Conservation (phyloP, 2,888 invertebrate genomes). For the Apodemia zela region DNA sequence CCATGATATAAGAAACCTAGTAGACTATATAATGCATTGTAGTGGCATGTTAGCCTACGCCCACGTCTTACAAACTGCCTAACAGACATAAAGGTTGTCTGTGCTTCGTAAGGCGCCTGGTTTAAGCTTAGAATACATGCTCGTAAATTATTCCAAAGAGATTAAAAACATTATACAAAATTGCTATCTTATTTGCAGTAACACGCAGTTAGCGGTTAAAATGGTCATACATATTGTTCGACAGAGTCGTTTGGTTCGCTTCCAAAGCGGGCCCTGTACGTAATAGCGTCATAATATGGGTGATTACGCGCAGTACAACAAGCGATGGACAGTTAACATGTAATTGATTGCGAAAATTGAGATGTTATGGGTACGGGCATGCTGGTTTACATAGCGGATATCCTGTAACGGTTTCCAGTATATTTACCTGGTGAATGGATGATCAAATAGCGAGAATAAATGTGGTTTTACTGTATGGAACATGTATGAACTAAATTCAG, state of each 20-base stretch:
- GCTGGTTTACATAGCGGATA: conserved; percentile 3
- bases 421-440: conserved; percentile 3
- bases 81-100: no score
- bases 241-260: conserved; percentile 36
- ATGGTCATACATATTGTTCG: conserved; percentile 29
- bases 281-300: conserved; percentile 34
- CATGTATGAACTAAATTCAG: neutral
- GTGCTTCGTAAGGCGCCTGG: neutral
- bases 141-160: neutral
- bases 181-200: conserved; percentile 25
- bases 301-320: conserved; percentile 30
- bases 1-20: no score
- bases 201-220: conserved; percentile 31
- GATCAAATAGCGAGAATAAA: neutral
- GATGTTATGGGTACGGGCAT: neutral
- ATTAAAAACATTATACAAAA: neutral
- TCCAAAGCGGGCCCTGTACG: conserved; percentile 33
- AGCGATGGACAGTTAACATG: conserved; percentile 30
- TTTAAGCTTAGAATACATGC: neutral
- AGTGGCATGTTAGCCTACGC: no score
- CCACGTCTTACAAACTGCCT: no score
- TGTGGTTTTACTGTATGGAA: neutral
- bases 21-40: no score
- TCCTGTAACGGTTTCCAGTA: conserved; percentile 1
- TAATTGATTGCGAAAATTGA: conserved; percentile 24